Base-by-base conservation (phyloP, 2,888 invertebrate species). In the Cenopis cana region DNA sequence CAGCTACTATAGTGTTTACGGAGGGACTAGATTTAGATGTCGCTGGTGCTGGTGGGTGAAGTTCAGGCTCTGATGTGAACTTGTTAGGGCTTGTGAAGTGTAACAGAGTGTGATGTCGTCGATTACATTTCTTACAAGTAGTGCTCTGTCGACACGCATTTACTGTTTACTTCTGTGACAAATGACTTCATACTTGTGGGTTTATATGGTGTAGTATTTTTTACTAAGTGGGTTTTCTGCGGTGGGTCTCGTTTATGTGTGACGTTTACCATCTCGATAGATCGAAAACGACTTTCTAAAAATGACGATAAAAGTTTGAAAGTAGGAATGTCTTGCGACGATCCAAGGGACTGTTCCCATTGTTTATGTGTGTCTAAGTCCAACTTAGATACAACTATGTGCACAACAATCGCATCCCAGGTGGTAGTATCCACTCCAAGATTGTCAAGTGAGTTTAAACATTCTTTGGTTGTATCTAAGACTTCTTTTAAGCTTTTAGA, bases 51-150 rank as follows among this genome's bases (percentile, higher is more conserved):
- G 17, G 6, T 9, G 17, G 4, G 9, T 50, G 4, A 17, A 5
- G 2, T 50, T 50, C 49, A 1, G 49, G 49, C 49, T 6, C 17
- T 17, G 49, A 17, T 50, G 49, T 50, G 49, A 1, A 6, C 36
- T 36, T 36, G 36, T 36, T 36, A 3, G 36, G 6, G 9, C 9
- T 36, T 36, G 36, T 50, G 49, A 50, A 50, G 49, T 50, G 49
- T 17, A 50, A 50, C 49, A 50, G 49, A 50, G 49, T 50, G 49
- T 50, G 49, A 50, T 50, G 49, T 17, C 49, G 49, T 36, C 36
- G 36, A 36, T 8, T 36, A 36, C 36, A 36, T 36, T 36, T 36
- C 9, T 8, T 46, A 46, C 46, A 46, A 2, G 12, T 14, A 5
- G 46, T 46, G 46, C 46, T 46, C 46, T 46, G 46, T 14, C 46